These are phyloP conservation scores for Mellilla xanthometata DNA, from an alignment of 2,888 invertebrate genomes.

Conservation along the genomic window DNA sequence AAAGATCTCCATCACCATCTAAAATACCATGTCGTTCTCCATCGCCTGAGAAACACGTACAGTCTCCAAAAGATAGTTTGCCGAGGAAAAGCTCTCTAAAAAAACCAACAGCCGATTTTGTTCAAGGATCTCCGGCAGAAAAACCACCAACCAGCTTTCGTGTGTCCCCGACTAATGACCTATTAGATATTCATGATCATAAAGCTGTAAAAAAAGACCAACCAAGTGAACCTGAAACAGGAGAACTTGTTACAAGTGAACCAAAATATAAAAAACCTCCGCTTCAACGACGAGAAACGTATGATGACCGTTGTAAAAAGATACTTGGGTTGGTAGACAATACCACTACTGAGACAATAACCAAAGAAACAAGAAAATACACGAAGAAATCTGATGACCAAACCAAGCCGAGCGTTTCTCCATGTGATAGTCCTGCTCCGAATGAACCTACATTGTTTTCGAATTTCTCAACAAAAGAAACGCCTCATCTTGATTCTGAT, in stretches of 20 bases:
- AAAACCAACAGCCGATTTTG: conserved; percentile 55
- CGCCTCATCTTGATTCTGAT: conserved; percentile 28
- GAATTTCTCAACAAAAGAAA: conserved; percentile 33
- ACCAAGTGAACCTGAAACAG: conserved; percentile 40
- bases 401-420: conserved; percentile 57
- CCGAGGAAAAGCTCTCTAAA: conserved; percentile 76
- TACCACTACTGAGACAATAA: conserved; percentile 41
- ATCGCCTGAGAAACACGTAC: conserved; percentile 57
- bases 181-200: conserved; percentile 42
- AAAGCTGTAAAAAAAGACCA: conserved; percentile 55
- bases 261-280: too few species aligned
- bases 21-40: conserved; percentile 71
- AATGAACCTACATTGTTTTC: conserved; percentile 41
- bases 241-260: conserved; percentile 33
- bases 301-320: conserved; percentile 87
- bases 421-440: conserved; percentile 48
- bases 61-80: conserved; percentile 55
- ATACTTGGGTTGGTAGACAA: conserved; percentile 85
- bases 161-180: conserved; percentile 61
- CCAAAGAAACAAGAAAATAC: conserved; percentile 33
- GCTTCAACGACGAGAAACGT: conserved; percentile 86
- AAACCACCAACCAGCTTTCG: conserved; percentile 67
- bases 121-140: conserved; percentile 56
- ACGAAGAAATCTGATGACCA: conserved; percentile 36
- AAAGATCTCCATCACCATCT: conserved; percentile 57